Conservation (phyloP, 2,888 invertebrate species). For the Tuta absoluta region DNA sequence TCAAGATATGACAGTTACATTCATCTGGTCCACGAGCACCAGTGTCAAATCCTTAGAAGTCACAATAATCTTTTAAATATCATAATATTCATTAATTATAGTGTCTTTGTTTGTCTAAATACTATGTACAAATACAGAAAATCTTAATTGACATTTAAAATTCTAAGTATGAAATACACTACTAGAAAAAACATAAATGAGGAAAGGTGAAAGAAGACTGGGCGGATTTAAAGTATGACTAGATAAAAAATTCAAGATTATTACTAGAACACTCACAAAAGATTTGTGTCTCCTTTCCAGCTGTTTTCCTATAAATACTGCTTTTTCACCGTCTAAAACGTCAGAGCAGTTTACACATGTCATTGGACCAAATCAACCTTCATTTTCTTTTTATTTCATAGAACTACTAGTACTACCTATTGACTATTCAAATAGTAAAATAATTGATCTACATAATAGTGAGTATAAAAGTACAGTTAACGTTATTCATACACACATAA, state of each 20-base stretch:
- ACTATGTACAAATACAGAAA: constrained; percentile 18
- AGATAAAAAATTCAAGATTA: constrained; percentile 4
- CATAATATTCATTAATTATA: constrained; percentile 29
- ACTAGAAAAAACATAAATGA: not conserved
- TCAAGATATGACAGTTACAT: constrained; percentile 39
- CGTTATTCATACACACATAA: constrained; percentile 33
- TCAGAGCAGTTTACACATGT: constrained; percentile 74
- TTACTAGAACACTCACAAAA: not conserved
- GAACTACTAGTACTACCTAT: constrained; percentile 40
- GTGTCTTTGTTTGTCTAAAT: constrained; percentile 33
- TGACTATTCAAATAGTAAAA: constrained; percentile 36
- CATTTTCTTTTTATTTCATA: constrained; percentile 56
- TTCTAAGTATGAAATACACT: not conserved
- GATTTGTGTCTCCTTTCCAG: constrained; percentile 2
- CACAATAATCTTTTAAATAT: not conserved
- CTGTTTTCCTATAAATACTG: constrained; percentile 22
- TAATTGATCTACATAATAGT: constrained; percentile 32
- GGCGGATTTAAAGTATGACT: constrained; percentile 16
- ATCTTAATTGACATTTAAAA: constrained; percentile 32
- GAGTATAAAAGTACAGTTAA: constrained; percentile 40
- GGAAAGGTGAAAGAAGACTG: constrained; percentile 12
- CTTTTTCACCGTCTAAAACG: constrained; percentile 59
- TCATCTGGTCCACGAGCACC: constrained; percentile 70
- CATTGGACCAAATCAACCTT: constrained; percentile 81
- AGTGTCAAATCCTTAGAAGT: constrained; percentile 49